Base-by-base conservation (phyloP, 2,888 invertebrate species). In the Malthinus flaveolus region DNA sequence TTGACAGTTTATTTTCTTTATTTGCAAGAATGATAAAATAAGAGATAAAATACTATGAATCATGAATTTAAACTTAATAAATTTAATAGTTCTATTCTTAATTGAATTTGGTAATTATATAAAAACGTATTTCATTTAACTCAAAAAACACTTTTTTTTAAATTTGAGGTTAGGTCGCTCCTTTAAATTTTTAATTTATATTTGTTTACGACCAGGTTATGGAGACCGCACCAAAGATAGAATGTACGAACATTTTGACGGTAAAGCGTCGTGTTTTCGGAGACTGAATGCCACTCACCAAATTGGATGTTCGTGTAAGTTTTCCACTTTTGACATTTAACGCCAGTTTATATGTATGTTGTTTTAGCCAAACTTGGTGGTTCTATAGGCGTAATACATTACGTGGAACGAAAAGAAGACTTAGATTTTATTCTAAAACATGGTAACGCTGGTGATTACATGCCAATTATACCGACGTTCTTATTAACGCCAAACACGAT, bases 211-310 rank as follows among this genome's bases (percentile, higher is more conserved):
- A 51, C 15, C 37, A 87, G 86, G 70, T 56, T 73, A 73, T 68
- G 78, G 81, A 49, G 84, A 85, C 70, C 81, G 91, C 68, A 84
- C 88, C n/a, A 87, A 87, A 74, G 87, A 90, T 71, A 88, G 88
- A 80, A 93, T 95, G 82, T 95, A 93, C 72, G 85, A 87, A 67
- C 78, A 85, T 8, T 86, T 95, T 51, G 82, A 84, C 67, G 90
- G 88, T 45, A 84, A 86, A 44, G 82, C 85, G 55, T 87, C 89
- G 49, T 98, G 98, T 81, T 95, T 95, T 75, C 85, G 95, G 63
- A 84, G 95, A 61, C 80, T 97, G 62, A 97, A 97, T 84, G 95
- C 90, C 56, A 97, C 97, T 8, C 93, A 96, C 80, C 94, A 97
- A 80, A 89, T 90, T 67, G 98, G 98, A 60, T 98, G 97, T 78